Base-by-base conservation (phyloP, 2,113 vertebrate species). In the Malurus elegans region DNA sequence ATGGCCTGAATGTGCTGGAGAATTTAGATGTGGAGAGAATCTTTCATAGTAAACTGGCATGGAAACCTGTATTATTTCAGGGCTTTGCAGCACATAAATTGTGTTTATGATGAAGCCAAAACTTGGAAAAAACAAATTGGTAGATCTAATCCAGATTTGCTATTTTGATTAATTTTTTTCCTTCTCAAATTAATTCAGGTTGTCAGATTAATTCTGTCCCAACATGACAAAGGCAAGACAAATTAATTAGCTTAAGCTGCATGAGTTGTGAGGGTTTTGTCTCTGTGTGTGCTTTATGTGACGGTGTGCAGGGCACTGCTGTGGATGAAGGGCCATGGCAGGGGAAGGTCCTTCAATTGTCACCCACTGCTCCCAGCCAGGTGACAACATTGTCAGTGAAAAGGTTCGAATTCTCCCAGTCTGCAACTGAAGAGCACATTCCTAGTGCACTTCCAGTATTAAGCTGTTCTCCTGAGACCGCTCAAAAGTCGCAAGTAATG, bases 141-240 rank as follows among this genome's bases (percentile, higher is more conserved):
- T 57, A 31, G 14, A 58, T 79, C 44, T 70, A 91, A 86, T 94
- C 90, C 90, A 92, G 88, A 86, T 88, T 90, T 90, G 45, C 85
- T 54, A 24, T 86, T 54, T 60, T 73, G 54, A 70, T 66, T 38
- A 36, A 1, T 79, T 74, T 85, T 38, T 95, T 88, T 69, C 38
- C 15, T 61, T 92, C 71, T 74, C 44, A 54, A n/a, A 38, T 85
- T 66, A 90, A 91, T 93, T 91, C 67, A 44, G 45, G 34, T 88
- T 90, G 79, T 70, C 79, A 82, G 36, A 86, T 83, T 48, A 80
- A 90, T 86, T 96, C 88, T 45, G 40, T 44, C 60, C 79, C 56
- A 56, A 67, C 7, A 18, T 16, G 36, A 67, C 64, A 83, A 86
- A 28, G 54, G 81, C 64, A 83, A 90, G 69, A 64, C 60, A 83